These are phyloP conservation scores for Gobiocypris rarus DNA, from an alignment of 2,113 vertebrate species.

Conservation along the genomic window DNA sequence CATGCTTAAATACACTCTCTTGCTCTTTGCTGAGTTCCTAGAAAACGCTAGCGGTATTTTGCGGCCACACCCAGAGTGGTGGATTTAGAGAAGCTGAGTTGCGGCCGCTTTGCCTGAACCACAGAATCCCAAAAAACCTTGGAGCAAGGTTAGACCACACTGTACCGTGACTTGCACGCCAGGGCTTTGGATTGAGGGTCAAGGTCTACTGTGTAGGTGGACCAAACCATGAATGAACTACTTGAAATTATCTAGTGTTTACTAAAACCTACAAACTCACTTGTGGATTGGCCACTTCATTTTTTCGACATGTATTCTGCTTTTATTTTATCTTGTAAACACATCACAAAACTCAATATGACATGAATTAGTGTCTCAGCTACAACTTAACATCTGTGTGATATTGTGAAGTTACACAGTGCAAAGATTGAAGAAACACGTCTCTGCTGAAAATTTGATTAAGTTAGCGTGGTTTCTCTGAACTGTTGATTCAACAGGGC, in stretches of 20 bases:
- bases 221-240: neutral
- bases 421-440: neutral
- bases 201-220: conserved; percentile 6
- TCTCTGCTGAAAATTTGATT: neutral
- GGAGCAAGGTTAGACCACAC: neutral
- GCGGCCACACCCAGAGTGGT: conserved; percentile 23
- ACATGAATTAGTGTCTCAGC: neutral
- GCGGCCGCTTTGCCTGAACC: neutral
- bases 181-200: conserved; percentile 11
- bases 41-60: conserved; percentile 32
- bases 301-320: neutral
- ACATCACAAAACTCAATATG: neutral
- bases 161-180: neutral
- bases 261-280: neutral
- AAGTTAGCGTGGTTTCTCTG: neutral
- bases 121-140: neutral
- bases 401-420: neutral
- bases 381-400: neutral
- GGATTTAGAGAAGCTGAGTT: conserved; percentile 4
- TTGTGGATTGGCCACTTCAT: neutral
- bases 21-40: conserved; percentile 24
- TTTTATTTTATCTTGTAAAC: neutral
- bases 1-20: neutral
- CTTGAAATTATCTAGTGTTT: neutral
- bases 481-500: neutral